These are phyloP conservation scores for Galerucella calmariensis DNA, from an alignment of 2,888 invertebrate genomes.

Conservation along the genomic window DNA sequence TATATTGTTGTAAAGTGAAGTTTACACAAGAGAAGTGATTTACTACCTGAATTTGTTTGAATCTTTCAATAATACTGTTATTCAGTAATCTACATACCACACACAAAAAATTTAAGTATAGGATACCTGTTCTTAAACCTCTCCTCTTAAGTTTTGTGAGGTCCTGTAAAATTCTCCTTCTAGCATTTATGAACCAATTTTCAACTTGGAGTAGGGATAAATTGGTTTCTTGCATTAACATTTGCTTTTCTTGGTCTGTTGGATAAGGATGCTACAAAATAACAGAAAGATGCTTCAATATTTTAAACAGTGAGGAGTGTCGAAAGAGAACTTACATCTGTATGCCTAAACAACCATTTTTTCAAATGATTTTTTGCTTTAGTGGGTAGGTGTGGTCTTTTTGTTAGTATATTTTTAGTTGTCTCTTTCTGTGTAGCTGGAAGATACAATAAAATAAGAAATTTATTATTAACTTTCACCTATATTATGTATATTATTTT, in stretches of 20 bases:
- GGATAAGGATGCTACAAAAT: constrained; percentile 54
- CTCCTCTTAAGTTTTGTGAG: constrained; percentile 51
- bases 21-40: too few relatives aligned
- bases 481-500: background rate
- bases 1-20: too few relatives aligned
- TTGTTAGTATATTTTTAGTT: constrained; percentile 45
- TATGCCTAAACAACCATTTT: constrained; percentile 55
- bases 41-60: too few relatives aligned
- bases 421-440: constrained; percentile 26
- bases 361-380: constrained; percentile 57
- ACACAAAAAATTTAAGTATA: background rate
- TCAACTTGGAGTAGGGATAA: constrained; percentile 54
- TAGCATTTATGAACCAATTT: constrained; percentile 56
- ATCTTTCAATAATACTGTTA: too few relatives aligned
- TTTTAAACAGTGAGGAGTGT: too few relatives aligned
- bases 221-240: constrained; percentile 56
- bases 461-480: background rate
- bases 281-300: too few relatives aligned
- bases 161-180: constrained; percentile 53
- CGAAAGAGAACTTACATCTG: constrained; percentile 50
- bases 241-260: constrained; percentile 55
- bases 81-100: too few relatives aligned
- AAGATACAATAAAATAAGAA: constrained; percentile 2
- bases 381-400: constrained; percentile 54
- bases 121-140: constrained; percentile 37